Conservation (phyloP, 2,797 vertebrate species). For the Hemitrygon akajei region DNA sequence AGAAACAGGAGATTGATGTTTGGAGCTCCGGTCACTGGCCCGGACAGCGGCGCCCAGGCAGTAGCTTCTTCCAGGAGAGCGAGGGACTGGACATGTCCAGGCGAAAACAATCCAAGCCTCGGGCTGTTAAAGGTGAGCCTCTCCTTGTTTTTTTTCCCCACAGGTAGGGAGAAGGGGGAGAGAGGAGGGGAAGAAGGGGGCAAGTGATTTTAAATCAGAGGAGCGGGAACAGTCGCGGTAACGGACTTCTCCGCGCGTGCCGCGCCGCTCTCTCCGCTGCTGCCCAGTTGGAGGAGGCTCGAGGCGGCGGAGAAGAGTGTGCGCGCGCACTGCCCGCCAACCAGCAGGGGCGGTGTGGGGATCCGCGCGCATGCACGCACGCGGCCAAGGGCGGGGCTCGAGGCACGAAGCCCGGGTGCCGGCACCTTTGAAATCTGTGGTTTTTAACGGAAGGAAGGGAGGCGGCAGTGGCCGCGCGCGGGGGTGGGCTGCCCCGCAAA, state of each 20-base stretch:
- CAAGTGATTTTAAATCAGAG: not conserved
- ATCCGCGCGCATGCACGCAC: conserved; percentile 28
- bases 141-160: conserved; percentile 27
- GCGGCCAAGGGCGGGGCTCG: not conserved
- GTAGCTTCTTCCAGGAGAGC: conserved; percentile 40
- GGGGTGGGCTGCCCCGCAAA: too few species aligned
- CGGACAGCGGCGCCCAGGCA: conserved; percentile 8
- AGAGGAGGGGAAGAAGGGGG: not conserved
- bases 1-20: conserved; percentile 46
- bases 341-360: conserved; percentile 32
- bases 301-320: conserved; percentile 38
- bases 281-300: not conserved
- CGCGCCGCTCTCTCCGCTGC: conserved; percentile 37
- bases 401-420: not conserved
- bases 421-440: not conserved
- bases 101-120: conserved; percentile 95
- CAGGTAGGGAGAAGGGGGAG: too few species aligned
- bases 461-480: not conserved
- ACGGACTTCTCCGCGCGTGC: conserved; percentile 39
- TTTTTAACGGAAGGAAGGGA: conserved; percentile 36
- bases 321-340: conserved; percentile 20
- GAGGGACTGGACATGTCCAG: conserved; percentile 79
- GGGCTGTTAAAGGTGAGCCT: conserved; percentile 93
- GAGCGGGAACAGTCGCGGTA: not conserved
- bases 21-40: conserved; percentile 16